phyloP scores from a whole-genome alignment of 2,113 vertebrate genomes.

The Gallinago undulata region DNA sequence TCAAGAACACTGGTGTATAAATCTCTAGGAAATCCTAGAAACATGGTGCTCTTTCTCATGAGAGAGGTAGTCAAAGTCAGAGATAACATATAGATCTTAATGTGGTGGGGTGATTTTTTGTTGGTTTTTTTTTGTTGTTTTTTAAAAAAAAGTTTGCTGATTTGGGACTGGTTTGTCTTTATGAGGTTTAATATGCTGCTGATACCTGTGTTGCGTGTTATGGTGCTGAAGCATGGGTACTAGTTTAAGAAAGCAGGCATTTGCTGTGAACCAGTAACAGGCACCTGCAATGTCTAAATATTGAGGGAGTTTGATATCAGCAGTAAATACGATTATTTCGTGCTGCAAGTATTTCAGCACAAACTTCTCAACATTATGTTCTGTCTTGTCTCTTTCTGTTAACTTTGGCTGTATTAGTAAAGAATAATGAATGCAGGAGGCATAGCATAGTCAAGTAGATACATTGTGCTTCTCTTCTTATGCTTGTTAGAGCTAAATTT shows the following conservation, averaged over 20 bases:
- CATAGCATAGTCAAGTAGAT: background rate
- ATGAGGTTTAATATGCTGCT: background rate
- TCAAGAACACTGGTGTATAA: constrained; percentile 19
- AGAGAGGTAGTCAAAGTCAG: constrained; percentile 23
- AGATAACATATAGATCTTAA: constrained; percentile 48
- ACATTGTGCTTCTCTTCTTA: background rate
- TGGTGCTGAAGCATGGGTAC: background rate
- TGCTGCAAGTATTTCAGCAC: background rate
- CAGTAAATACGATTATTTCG: background rate
- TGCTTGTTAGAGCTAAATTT: background rate
- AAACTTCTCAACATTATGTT: background rate
- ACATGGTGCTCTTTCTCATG: constrained; percentile 4
- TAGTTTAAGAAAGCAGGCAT: background rate
- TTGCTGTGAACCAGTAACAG: background rate
- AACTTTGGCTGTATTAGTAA: background rate
- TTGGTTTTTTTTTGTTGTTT: background rate
- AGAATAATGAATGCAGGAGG: background rate
- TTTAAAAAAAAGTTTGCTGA: background rate
- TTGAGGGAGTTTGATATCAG: background rate
- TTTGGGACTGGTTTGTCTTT: background rate
- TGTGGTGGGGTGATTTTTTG: background rate
- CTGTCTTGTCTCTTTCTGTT: background rate
- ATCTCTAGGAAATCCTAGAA: constrained; percentile 28
- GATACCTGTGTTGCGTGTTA: background rate
- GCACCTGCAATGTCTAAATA: background rate